Conservation (phyloP, 2,113 vertebrate genomes). For the Rhodinocichla rosea region DNA sequence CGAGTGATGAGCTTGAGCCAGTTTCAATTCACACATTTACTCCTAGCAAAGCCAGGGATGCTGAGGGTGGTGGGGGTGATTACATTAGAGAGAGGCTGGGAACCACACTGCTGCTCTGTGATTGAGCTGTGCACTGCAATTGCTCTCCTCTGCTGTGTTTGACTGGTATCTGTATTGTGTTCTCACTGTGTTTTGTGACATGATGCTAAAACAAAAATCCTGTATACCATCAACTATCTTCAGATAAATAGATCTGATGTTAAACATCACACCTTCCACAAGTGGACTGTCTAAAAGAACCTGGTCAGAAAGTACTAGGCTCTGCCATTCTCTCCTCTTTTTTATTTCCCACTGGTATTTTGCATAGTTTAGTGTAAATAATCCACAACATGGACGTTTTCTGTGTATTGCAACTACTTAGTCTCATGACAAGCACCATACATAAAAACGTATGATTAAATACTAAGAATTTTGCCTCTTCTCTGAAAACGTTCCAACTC, state of each 20-base stretch:
- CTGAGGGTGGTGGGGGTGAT: neutral
- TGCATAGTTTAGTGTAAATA: neutral
- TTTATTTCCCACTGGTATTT: neutral
- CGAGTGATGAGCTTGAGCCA: neutral
- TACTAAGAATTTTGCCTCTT: neutral
- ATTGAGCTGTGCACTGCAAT: neutral
- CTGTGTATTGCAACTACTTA: neutral
- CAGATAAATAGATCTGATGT: neutral
- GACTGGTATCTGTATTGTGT: neutral
- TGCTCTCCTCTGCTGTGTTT: neutral
- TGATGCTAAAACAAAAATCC: neutral
- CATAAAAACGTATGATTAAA: neutral
- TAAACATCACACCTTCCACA: neutral
- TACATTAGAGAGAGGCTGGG: neutral
- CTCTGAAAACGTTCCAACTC: neutral
- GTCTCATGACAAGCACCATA: neutral
- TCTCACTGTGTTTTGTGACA: neutral
- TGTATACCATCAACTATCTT: neutral
- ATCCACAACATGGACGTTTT: accelerated
- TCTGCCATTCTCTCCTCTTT: neutral
- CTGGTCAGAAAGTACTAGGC: neutral
- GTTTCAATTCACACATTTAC: neutral
- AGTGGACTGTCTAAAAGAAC: neutral
- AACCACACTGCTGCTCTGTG: neutral
- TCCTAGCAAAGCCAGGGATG: neutral